Evolutionary conservation across 2,888 invertebrate genomes (phyloP).

Genomic region (Ennomos quercinarius): DNA sequence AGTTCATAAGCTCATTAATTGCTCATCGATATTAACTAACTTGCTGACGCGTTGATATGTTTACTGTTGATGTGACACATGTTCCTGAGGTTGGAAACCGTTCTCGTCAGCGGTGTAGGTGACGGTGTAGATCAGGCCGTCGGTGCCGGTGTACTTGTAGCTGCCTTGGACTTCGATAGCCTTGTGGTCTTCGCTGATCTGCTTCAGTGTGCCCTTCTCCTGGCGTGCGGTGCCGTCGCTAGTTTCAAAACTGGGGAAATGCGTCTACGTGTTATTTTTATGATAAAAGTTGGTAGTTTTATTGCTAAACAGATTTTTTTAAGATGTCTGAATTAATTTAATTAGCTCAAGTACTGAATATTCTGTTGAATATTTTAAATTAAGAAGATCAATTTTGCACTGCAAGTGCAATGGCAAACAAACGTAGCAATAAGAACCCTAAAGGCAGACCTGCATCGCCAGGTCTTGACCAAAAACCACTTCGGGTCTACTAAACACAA

Average conservation of each 20-base stretch:
- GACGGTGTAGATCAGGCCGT: constrained; percentile 82
- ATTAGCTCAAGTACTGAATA: too few species aligned
- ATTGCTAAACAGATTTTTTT: neutral
- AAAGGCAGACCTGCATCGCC: too few species aligned
- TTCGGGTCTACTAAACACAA: too few species aligned
- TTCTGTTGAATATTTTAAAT: too few species aligned
- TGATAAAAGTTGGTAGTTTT: neutral
- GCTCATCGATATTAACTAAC: constrained; percentile 1
- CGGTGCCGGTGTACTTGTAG: constrained; percentile 82
- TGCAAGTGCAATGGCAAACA: too few species aligned
- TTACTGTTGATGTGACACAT: constrained; percentile 47
- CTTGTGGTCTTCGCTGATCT: constrained; percentile 78
- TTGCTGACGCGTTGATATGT: neutral
- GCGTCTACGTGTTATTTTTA: neutral
- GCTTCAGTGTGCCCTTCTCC: constrained; percentile 82
- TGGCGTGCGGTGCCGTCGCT: constrained; percentile 82
- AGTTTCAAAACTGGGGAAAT: constrained; percentile 72
- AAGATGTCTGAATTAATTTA: too few species aligned
- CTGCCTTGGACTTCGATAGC: constrained; percentile 81
- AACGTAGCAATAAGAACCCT: too few species aligned
- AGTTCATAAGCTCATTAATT: neutral
- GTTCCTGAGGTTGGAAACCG: constrained; percentile 83
- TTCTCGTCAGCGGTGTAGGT: constrained; percentile 85
- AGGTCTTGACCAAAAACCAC: too few species aligned
- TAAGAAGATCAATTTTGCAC: too few species aligned